These are phyloP conservation scores for Oostethus manadensis DNA, from an alignment of 2,113 vertebrate genomes.

Conservation along the genomic window DNA sequence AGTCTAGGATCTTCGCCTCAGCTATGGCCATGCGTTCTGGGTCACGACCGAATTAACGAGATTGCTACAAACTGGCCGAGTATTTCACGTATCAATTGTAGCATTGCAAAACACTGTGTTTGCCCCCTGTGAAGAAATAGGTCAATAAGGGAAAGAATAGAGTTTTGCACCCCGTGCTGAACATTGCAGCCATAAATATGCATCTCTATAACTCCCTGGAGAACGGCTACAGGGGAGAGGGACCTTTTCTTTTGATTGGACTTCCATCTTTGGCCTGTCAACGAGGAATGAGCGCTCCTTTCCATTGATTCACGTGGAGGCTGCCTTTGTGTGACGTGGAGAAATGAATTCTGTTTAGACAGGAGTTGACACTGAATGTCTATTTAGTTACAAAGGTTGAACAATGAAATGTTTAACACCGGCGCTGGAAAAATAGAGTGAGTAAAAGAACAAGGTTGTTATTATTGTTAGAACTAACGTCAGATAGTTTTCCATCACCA, in stretches of 20 bases:
- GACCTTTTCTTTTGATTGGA: slow-evolving; percentile 16
- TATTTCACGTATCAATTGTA: neutral
- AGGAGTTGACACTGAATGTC: slow-evolving; percentile 14
- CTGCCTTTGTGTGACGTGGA: slow-evolving; percentile 23
- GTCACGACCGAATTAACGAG: too few relatives aligned
- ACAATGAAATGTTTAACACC: slow-evolving; percentile 19
- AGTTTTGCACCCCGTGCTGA: slow-evolving; percentile 1
- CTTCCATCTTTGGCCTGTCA: slow-evolving; percentile 38
- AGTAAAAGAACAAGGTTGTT: too few relatives aligned
- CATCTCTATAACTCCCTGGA: slow-evolving; percentile 6
- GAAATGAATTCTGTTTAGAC: slow-evolving; percentile 17
- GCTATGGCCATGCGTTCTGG: too few relatives aligned
- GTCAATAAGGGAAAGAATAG: too few relatives aligned
- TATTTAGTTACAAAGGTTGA: slow-evolving; percentile 17
- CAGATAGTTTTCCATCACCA: neutral
- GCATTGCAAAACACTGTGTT: neutral
- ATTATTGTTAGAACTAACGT: too few relatives aligned
- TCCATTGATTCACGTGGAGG: slow-evolving; percentile 17
- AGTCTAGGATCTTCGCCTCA: too few relatives aligned
- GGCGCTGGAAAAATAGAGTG: slow-evolving; percentile 29
- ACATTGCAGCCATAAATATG: slow-evolving; percentile 34
- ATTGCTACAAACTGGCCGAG: too few relatives aligned
- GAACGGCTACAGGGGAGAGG: slow-evolving; percentile 13
- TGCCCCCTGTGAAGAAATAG: neutral
- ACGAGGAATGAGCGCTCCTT: slow-evolving; percentile 10